Evolutionary conservation across 37 sponge, comb jelly and placozoan genomes (phyloP), one percentile per base, ranked within the genome.

Genomic region (Dysidea cf. avara): DNA sequence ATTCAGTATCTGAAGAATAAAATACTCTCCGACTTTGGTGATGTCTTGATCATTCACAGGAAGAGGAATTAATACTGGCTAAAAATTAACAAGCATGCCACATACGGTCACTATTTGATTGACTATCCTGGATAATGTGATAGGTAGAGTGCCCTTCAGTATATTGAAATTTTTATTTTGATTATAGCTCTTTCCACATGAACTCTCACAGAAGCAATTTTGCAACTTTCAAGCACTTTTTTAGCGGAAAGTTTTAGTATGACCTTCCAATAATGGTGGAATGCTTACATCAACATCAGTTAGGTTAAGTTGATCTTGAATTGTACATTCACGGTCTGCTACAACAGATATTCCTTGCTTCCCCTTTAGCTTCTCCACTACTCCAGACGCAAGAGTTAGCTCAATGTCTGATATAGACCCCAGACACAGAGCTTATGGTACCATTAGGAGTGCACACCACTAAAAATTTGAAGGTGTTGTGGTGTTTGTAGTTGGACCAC

Each of bases 151-250:
- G 5, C 46, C 46, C 9, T 43, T 43, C 9, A 43, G 9, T 43
- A 43, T 43, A 43, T 5, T 12, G 9, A 12, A 43, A 9, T 43
- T 43, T 43, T 43, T 43, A 43, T 12, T 43, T 9, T 43, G 5
- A 5, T 9, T 12, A 43, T 43, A 35, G 75, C 72, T 37, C 87
- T 30, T 56, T 86, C 87, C 31, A 86, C 87, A 57, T 86, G 68
- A 29, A 80, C 35, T 29, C 71, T 63, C 7, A 80, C 35, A 29
- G 70, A 70, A 5, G 71, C 48, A 47, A 80, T 80, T 24, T 71
- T 39, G 32, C 59, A 48, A 9, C 71, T 60, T 75, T 71, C 54
- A 17, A 33, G 39, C 13, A 80, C 72, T 13, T 80, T 62, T 3
- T 16, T 62, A 26, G 71, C 81, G 25, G 63, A 35, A 17, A 80